Base-by-base conservation (phyloP, 2,113 vertebrate species). In the Holacanthus passer region DNA sequence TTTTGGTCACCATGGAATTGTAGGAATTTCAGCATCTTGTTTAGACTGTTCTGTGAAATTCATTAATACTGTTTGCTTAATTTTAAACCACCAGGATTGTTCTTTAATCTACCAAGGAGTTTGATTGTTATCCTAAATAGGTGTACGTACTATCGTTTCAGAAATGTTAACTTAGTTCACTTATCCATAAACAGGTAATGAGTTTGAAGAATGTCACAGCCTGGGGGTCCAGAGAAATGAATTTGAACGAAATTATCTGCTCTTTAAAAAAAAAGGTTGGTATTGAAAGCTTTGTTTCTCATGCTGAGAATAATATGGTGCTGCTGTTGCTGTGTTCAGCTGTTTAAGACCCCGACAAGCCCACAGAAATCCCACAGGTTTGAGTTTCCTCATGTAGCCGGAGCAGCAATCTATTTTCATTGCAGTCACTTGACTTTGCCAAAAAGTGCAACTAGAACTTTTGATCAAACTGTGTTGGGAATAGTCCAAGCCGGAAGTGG, bases 401-500 rank as follows among this genome's bases (percentile, higher is more conserved):
- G 22, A n/a, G 20, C 39, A 68, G 17, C 50, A 35, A 37, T 83
- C 48, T 76, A 24, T 66, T 55, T 73, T 29, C 45, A 2, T 19
- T 35, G 17, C 72, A 62, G 31, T 60, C 64, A 63, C 52, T 79
- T 58, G 69, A 77, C 69, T 71, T 79, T 80, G 55, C n/a, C 66
- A 73, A 12, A 73, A 83, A 59, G 65, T 86, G 62, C 48, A 39
- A 37, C 45, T 37, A 56, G 67, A 85, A 83, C 78, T 87, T 88
- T 87, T 63, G 47, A 52, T 80, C 72, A 84, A 87, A 82, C 64
- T 81, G 69, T 64, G 71, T 68, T 83, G 82, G 85, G 58, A 72
- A 45, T 22, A n/a, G 59, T 81, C 81, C 75, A 75, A 60, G 82
- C 75, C 87, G 89, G 89, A 93, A 91, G 93, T 83, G 67, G 85